Base-by-base conservation (phyloP, 2,797 vertebrate species). In the Crocidura indochinensis region DNA sequence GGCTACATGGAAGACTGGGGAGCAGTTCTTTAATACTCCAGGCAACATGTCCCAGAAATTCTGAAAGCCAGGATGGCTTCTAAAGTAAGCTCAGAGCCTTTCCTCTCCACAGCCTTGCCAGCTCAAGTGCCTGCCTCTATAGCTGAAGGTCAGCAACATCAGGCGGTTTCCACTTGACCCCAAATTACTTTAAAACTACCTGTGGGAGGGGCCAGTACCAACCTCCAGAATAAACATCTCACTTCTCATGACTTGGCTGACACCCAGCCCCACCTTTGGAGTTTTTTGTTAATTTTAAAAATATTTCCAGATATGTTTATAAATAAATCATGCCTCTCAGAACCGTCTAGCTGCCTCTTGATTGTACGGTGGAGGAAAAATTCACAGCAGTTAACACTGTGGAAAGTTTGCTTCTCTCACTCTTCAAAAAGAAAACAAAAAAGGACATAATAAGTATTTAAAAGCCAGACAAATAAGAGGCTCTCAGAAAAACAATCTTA, bases 291-390 rank as follows among this genome's bases (percentile, higher is more conserved):
- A 38, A 38, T 38, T 84, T 90, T 65, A 17, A 84, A 94, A 90
- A 71, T 80, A 90, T 94, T 94, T 89, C 86, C 90, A 95, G 65
- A 88, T 91, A 88, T 51, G 51, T 90, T 92, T 91, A 84, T 90
- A 91, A 93, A 83, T 88, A 92, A 71, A 83, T 81, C 73, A 56
- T 11, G 3, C 60, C 49, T 90, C 78, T 92, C 56, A 92, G 75
- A 83, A 79, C 72, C 17, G 51, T 64, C 69, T 88, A 60, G 15
- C 64, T 12, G 38, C 73, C 85, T 53, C 87, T 75, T 72, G 29
- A 65, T 82, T 68, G 53, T 87, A 44, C 14, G 24, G 68, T 0
- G 11, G 60, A 82, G 92, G 82, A 78, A 91, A 87, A 90, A 24
- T 78, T 64, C 2, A 1, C 68, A 86, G 74, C 89, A 26, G 76